These are phyloP conservation scores for Aurelia aurita DNA, from an alignment of 30 jellyfish, hydroid and myxozoan genomes.

Conservation along the genomic window DNA sequence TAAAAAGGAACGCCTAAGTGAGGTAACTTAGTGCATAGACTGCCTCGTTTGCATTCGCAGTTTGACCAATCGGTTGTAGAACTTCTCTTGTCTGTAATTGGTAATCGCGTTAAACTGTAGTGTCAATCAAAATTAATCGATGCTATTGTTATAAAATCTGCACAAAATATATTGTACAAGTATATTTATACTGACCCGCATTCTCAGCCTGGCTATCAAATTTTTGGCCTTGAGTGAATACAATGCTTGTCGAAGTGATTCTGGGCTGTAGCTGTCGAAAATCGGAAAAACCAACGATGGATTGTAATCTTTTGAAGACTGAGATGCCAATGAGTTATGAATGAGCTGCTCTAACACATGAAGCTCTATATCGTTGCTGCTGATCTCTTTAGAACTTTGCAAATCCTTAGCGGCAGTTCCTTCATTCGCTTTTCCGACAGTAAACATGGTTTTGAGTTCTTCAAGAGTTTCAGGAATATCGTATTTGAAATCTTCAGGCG, in stretches of 20 bases:
- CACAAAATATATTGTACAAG: no score
- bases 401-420: not conserved
- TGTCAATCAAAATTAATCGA: no score
- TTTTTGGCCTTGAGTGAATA: constrained; percentile 42
- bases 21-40: no score
- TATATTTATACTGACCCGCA: constrained; percentile 4
- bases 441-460: constrained; percentile 12
- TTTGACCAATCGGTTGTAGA: no score
- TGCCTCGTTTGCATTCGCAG: no score
- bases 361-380: constrained; percentile 43
- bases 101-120: no score
- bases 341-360: constrained; percentile 58
- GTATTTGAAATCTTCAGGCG: constrained; percentile 2
- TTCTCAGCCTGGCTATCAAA: constrained; percentile 57
- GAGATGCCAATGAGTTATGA: constrained; percentile 81
- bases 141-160: no score
- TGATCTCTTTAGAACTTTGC: not conserved
- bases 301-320: constrained; percentile 50
- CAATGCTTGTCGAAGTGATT: constrained; percentile 55
- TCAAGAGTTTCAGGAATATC: constrained; percentile 56
- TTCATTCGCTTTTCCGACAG: constrained; percentile 18
- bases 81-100: no score
- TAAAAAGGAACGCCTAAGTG: no score
- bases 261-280: constrained; percentile 67
- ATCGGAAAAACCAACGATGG: constrained; percentile 75